Base-by-base conservation (phyloP, 2,888 invertebrate genomes). In the Drosophila aldrichi region DNA sequence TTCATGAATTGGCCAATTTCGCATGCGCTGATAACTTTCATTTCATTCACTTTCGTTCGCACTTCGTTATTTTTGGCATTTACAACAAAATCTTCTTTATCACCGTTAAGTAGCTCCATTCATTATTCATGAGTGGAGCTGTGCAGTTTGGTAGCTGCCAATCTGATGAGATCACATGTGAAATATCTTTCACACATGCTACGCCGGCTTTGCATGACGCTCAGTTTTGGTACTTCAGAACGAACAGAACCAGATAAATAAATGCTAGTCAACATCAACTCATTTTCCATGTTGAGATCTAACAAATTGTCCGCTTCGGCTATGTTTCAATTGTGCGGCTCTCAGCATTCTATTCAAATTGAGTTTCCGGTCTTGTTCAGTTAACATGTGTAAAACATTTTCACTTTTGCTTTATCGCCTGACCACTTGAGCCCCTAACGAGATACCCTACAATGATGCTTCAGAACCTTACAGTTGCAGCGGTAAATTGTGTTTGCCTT, bases 21-120 rank as follows among this genome's bases (percentile, higher is more conserved):
- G 68, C 32, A 74, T 64, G 70, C 46, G 59, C 59, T 58, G 81
- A 82, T 87, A 83, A 81, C 87, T 82, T 82, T 82, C 87, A 81
- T 81, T 80, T 88, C 62, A 75, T 74, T 86, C 70, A 74, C 88
- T 86, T 84, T 88, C 83, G 72, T 86, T 88, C 81, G 82, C 88
- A 88, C 83, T 70, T 88, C 51, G 43, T 67, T 34, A 55, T 20
- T 52, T 59, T 51, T 65, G 60, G 72, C 68, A 88, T 75, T 75
- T 65, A 81, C 65, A 56, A 76, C 1, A 82, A 70, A 70, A 75
- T 60, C 67, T 61, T 55, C 59, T 71, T 78, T 70, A 74, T 74
- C 41, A 44, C 46, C 70, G 56, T 57, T 62, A 54, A 70, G 32
- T 34, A 36, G 20, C 16, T 51, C 43, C 57, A 78, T 76, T 78